phyloP scores from a whole-genome alignment of 2,888 invertebrate species.

The Molorchus minor region DNA sequence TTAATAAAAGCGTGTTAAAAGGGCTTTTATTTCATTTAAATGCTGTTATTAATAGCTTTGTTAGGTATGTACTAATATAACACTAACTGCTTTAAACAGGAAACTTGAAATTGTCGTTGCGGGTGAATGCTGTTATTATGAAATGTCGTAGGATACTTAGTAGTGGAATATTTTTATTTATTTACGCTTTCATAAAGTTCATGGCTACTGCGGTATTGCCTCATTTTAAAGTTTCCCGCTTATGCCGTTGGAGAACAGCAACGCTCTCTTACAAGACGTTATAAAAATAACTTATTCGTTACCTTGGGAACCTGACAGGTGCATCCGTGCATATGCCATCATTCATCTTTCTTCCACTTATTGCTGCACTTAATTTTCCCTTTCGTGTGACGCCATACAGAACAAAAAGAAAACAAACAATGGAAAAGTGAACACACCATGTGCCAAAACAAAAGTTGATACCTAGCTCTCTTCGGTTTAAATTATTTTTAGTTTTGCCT shows the following conservation, averaged over 20 bases:
- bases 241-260: background rate
- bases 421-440: conserved; percentile 40
- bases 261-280: conserved; percentile 8
- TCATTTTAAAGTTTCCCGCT: conserved; percentile 18
- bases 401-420: conserved; percentile 41
- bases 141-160: too few relatives aligned
- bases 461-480: too few relatives aligned
- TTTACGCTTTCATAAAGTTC: too few relatives aligned
- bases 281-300: conserved; percentile 23
- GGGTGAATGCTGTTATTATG: too few relatives aligned
- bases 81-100: too few relatives aligned
- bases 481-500: conserved; percentile 13
- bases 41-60: too few relatives aligned
- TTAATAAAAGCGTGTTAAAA: too few relatives aligned
- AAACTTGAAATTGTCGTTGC: too few relatives aligned
- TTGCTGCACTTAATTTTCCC: conserved; percentile 12
- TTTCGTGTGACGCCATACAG: conserved; percentile 35
- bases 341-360: conserved; percentile 28
- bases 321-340: conserved; percentile 31
- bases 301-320: conserved; percentile 40
- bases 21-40: too few relatives aligned
- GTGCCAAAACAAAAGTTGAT: conserved; percentile 46
- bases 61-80: too few relatives aligned
- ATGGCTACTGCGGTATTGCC: too few relatives aligned
- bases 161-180: too few relatives aligned